Percentiles rank a stretch among this genome's conserved stretches.
These are phyloP conservation scores for Fregata magnificens DNA, from an alignment of 2,113 vertebrate species.

Conservation along the genomic window DNA sequence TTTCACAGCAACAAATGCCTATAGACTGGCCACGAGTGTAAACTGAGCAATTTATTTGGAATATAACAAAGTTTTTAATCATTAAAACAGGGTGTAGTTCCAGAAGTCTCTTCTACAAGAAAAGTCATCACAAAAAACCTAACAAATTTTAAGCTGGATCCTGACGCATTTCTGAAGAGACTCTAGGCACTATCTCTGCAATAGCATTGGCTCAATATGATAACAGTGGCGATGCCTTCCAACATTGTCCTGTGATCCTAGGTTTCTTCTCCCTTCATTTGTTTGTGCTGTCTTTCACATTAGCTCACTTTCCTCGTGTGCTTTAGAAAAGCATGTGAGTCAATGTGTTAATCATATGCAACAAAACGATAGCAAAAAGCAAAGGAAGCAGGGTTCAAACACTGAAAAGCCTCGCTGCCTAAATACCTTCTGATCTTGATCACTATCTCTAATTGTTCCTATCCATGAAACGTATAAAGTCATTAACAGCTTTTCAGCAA, in stretches of 20 bases:
- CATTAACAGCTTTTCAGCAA: neutral
- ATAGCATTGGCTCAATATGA: accelerated
- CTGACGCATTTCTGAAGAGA: neutral
- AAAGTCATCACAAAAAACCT: neutral
- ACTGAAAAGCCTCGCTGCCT: neutral
- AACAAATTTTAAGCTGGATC: neutral
- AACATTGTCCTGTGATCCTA: neutral
- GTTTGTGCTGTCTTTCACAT: neutral
- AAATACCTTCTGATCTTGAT: neutral
- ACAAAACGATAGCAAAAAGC: neutral
- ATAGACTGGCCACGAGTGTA: neutral
- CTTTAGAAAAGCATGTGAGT: neutral
- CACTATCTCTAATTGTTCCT: neutral
- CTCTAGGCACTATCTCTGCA: neutral
- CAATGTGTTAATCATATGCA: neutral
- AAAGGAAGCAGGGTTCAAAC: neutral
- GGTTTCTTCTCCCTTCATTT: neutral
- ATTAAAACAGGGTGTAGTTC: neutral
- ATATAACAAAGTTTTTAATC: neutral
- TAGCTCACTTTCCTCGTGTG: accelerated
- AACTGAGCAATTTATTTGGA: neutral
- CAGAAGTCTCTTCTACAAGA: neutral
- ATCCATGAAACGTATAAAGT: neutral
- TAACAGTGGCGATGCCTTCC: neutral
- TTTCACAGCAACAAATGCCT: neutral